Base-by-base conservation (phyloP, 2,113 vertebrate genomes). In the Trochalopteron elliotii region DNA sequence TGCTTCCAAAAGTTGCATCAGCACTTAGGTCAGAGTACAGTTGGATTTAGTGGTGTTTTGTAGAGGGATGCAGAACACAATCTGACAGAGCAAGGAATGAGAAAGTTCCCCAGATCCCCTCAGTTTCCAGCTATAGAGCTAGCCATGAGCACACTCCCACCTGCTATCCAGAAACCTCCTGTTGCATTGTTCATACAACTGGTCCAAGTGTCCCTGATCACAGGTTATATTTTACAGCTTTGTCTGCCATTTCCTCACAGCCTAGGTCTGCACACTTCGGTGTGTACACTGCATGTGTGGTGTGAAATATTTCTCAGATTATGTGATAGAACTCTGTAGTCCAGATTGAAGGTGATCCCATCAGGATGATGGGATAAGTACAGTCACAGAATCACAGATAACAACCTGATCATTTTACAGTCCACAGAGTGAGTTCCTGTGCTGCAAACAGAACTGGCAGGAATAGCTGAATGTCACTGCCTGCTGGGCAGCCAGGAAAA, bases 221-320 rank as follows among this genome's bases (percentile, higher is more conserved):
- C 13, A 68, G 59, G 23, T 39, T 60, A 79, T 39, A 50, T 44
- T 44, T 64, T 79, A 23, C n/a, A 64, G 44, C 16, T 72, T 33
- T 68, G 7, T 12, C 37, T 86, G 40, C n/a, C 28, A 7, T 79
- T 90, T 92, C 23, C 33, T 67, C 40, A 27, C 6, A 39, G 39
- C 4, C 20, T 6, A 42, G 40, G 7, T 72, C 33, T 49, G 56
- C 59, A 53, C 37, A 35, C 7, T 24, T 23, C 0, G 0, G 31
- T 55, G 24, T 44, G 19, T 22, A 28, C 27, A 18, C n/a, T 19
- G 11, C 0, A 1, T 0, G 0, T 12, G 31, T 17, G 31, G 5
- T n/a, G 20, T 55, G 74, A 80, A 76, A 65, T 10, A 2, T 24
- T 79, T 64, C 40, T 69, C 37, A 52, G n/a, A 49, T 56, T 53